Evolutionary conservation across 2,888 invertebrate genomes (phyloP).

Genomic region (Netelia virgata): DNA sequence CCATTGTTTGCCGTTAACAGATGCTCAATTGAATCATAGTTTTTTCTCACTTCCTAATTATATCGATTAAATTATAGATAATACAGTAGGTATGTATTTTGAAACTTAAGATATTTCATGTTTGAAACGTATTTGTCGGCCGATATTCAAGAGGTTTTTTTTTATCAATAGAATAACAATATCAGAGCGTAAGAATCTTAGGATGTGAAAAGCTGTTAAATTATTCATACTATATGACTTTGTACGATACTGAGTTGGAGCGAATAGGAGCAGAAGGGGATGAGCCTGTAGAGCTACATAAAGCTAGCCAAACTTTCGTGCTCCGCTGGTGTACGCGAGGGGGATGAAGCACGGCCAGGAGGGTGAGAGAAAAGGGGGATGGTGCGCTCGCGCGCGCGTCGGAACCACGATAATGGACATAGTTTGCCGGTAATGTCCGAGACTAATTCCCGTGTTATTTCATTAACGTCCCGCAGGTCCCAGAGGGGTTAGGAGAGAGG

Average conservation of each 20-base stretch:
- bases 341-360: not conserved
- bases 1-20: no score
- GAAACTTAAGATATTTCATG: no score
- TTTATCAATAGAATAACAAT: not conserved
- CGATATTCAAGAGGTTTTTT: no score
- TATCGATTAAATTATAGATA: no score
- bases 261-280: not conserved
- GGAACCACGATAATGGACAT: constrained; percentile 83
- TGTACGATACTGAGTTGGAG: not conserved
- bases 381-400: constrained; percentile 45
- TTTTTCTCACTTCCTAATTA: no score
- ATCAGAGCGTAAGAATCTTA: not conserved
- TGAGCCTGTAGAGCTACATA: not conserved
- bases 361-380: constrained; percentile 24
- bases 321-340: not conserved
- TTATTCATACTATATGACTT: not conserved
- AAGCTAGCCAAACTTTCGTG: constrained; percentile 1
- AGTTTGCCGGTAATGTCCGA: constrained; percentile 85
- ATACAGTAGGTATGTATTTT: no score
- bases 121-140: no score
- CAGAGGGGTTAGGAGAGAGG: constrained; percentile 75
- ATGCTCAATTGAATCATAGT: no score
- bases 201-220: not conserved
- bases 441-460: constrained; percentile 85
- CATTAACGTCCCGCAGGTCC: constrained; percentile 84